Evolutionary conservation across 2,888 invertebrate genomes (phyloP), one percentile per base, ranked within the genome.

Genomic region (Parascotia fuliginaria): DNA sequence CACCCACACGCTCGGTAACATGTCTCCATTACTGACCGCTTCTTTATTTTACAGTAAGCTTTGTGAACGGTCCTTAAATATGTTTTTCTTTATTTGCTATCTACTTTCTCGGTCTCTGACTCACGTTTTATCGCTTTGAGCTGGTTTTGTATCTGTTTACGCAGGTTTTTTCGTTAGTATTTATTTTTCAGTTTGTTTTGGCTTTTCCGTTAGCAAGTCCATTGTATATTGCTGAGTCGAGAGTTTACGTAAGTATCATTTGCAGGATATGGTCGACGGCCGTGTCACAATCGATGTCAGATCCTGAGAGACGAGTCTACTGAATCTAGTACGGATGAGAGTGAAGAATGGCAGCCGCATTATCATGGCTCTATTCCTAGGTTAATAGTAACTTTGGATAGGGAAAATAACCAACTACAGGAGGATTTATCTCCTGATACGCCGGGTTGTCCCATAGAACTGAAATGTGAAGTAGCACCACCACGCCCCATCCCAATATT

Each of bases 341-440:
- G 89, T 64, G 85, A 86, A 42, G 85, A 83, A 11, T 80, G 75
- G 52, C 77, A 73, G n/a, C 80, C 81, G 19, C 81, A 83, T 53
- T 89, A 87, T 64, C 85, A 82, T 65, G 87, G 89, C 28, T 91
- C 88, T 16, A 91, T 91, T 29, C 92, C 92, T 37, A 78, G 87
- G 36, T 79, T 92, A 36, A 86, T 91, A 54, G 82, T 91, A 48
- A 92, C 90, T 7, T 72, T 89, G 42, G 91, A 90, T 63, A 75
- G 77, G 29, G 91, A 90, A 57, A 89, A 85, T 56, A 79, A 87
- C 41, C 87, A 89, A 57, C 63, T 89, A 27, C 80, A 75, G 29
- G 90, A 89, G 3, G 88, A 89, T 29, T 49, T 83, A 39, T 87
- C 89, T 0, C 90, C 90, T 2, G 89, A 87, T 29, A 87, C 89